Evolutionary conservation across 2,888 invertebrate species (phyloP).

Genomic region (Mycalesis mineus): DNA sequence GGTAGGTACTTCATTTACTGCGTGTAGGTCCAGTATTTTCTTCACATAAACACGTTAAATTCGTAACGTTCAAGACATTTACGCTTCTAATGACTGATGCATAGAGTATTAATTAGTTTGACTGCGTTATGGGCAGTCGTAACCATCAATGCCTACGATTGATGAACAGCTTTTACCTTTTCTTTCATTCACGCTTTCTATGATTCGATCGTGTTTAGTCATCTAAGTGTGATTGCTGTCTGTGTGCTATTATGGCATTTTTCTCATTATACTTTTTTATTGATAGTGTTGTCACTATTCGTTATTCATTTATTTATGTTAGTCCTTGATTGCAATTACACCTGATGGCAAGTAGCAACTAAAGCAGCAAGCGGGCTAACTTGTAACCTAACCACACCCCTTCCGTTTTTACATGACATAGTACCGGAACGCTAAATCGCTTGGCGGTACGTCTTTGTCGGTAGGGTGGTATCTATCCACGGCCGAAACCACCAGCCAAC

Average conservation of each 20-base stretch:
- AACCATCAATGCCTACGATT: slow-evolving; percentile 10
- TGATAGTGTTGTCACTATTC: not conserved
- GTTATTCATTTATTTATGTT: no score
- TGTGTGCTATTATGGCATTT: not conserved
- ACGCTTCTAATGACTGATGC: not conserved
- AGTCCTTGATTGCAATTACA: no score
- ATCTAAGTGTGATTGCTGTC: slow-evolving; percentile 18
- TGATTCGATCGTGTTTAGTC: slow-evolving; percentile 24
- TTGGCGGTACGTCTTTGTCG: no score
- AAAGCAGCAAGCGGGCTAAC: no score
- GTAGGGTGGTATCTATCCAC: no score
- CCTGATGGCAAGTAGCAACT: no score
- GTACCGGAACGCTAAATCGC: no score
- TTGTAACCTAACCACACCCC: no score
- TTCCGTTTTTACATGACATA: no score
- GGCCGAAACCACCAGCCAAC: no score
- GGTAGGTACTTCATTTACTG: not conserved
- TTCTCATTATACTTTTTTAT: not conserved
- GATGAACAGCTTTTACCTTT: slow-evolving; percentile 32
- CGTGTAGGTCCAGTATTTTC: not conserved
- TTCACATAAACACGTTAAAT: not conserved
- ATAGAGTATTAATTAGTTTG: slow-evolving; percentile 8
- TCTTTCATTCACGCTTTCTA: slow-evolving; percentile 34
- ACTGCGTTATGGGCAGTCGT: slow-evolving; percentile 7
- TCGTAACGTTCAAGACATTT: not conserved